These are phyloP conservation scores for Alcedo quadribrachys DNA, from an alignment of 2,797 vertebrate species.

Conservation along the genomic window DNA sequence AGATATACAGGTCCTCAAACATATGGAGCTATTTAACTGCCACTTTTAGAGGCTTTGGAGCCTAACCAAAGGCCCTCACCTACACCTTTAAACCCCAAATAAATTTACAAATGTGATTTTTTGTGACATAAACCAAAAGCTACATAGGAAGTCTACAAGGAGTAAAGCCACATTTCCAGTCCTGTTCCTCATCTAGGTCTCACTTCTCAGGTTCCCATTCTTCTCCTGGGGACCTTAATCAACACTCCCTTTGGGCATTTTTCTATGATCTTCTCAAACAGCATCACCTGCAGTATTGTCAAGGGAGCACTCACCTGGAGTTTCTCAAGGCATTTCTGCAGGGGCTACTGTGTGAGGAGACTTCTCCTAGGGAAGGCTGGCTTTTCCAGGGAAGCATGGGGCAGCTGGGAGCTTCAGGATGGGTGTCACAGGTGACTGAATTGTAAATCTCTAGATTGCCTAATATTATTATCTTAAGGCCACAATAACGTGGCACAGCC, in stretches of 20 bases:
- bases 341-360: neutral
- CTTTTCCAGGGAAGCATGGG: neutral
- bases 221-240: neutral
- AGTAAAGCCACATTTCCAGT: neutral
- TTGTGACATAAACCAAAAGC: neutral
- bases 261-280: neutral
- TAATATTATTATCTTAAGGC: neutral
- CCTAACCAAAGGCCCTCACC: neutral
- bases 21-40: neutral
- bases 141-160: neutral
- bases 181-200: neutral
- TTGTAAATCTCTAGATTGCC: neutral
- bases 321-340: neutral
- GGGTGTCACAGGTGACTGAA: neutral
- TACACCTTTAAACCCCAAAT: neutral
- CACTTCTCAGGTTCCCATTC: neutral
- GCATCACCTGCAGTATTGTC: neutral
- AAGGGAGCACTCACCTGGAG: neutral
- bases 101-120: neutral
- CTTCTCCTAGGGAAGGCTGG: neutral
- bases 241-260: neutral
- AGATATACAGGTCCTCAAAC: fast-evolving
- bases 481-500: neutral
- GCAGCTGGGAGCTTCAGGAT: neutral
- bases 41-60: neutral